phyloP scores from a whole-genome alignment of 2,797 vertebrate genomes.

The Petrocephalus sullivani region DNA sequence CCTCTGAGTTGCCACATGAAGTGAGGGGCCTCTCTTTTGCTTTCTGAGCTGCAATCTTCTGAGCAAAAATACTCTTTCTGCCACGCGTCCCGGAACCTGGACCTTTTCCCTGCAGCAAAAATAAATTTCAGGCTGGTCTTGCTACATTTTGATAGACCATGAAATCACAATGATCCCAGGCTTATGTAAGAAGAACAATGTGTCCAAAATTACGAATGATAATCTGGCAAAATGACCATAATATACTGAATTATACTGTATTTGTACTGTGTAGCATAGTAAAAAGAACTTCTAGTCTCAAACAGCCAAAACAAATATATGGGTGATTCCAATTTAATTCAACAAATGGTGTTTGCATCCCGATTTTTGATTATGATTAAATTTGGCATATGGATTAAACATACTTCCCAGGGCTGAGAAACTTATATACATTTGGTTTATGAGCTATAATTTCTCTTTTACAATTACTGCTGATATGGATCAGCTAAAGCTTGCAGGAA shows the following conservation, averaged over 20 bases:
- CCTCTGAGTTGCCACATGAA: slow-evolving; percentile 22
- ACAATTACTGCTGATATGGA: too few relatives aligned
- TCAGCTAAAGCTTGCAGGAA: too few relatives aligned
- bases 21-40: slow-evolving; percentile 47
- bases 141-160: background rate
- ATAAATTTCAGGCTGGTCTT: background rate
- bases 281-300: background rate
- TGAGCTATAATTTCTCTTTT: too few relatives aligned
- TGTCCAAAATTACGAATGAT: background rate
- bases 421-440: background rate
- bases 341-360: background rate
- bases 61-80: slow-evolving; percentile 88
- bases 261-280: background rate
- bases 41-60: slow-evolving; percentile 80
- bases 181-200: background rate
- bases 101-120: slow-evolving; percentile 26
- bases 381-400: background rate
- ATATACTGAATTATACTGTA: background rate
- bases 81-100: slow-evolving; percentile 44
- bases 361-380: background rate
- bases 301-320: background rate
- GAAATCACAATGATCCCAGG: background rate
- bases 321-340: background rate
- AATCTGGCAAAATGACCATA: background rate
- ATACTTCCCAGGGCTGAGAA: background rate